Evolutionary conservation across 2,113 vertebrate species (phyloP), one percentile per base, ranked within the genome.

Genomic region (Semicossyphus pulcher): DNA sequence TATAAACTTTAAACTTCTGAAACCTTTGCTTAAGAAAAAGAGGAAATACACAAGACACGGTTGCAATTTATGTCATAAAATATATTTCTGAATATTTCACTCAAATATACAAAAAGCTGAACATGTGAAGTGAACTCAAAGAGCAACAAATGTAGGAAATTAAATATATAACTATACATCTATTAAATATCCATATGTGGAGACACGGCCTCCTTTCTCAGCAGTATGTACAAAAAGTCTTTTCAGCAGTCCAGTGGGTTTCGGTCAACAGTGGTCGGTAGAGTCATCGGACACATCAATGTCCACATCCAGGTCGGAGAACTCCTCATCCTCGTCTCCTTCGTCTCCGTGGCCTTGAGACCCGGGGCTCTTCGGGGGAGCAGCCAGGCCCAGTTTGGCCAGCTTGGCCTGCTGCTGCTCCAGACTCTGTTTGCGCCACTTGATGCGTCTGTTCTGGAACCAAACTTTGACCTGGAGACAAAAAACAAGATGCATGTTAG

Each of bases 361-460:
- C 2, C 89, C 92, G 8, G 93, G 93, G 26, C 93, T 94, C 21
- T 88, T 90, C 0, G 84, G 91, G 0, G 88, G 92, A 4, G 82
- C 86, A 0, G 91, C 86, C 20, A 95, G 92, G 14, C 92, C 94
- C 74, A 95, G 89, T 71, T 95, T 94, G 59, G 93, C 94, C 39
- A 95, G 87, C 63, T 95, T 95, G 51, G 94, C 94, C 72, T 95
- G 94, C 48, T 95, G 94, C 84, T 95, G 94, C 82, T 95, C 94
- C 82, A 95, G 86, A 68, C 93, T 94, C 90, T 95, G 94, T 34
- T 95, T 95, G 74, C 94, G 90, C 93, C 94, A 95, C 63, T 95
- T 95, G 81, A 95, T 95, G 83, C 94, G 93, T 60, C 94, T 78
- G 86, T 95, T 95, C 84, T 95, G 94, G 81, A 95, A 95, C 94